Conservation (phyloP, 2,113 vertebrate genomes). For the Cepphus grylle region DNA sequence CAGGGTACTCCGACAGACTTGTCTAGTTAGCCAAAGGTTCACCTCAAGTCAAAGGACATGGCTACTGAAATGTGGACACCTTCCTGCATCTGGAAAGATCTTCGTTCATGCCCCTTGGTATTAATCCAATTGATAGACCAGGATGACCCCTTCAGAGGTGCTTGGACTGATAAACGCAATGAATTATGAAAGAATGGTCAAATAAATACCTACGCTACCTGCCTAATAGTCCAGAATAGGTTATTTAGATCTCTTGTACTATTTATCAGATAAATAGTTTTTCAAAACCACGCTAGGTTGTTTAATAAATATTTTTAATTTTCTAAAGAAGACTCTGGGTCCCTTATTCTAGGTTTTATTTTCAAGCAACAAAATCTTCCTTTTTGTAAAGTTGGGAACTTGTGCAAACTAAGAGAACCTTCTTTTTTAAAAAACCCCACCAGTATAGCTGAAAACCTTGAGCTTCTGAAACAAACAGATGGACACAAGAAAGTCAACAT, state of each 20-base stretch:
- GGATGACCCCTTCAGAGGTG: not conserved
- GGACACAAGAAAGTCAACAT: not conserved
- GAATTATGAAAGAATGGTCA: not conserved
- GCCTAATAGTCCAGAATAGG: not conserved
- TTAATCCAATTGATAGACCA: not conserved
- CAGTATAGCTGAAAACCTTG: not conserved
- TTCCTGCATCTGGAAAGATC: not conserved
- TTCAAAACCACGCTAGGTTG: not conserved
- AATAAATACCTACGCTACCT: not conserved
- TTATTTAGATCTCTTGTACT: not conserved
- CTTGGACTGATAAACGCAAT: not conserved
- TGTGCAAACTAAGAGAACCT: not conserved
- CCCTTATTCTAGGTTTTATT: not conserved
- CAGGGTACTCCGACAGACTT: not conserved
- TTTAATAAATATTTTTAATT: not conserved
- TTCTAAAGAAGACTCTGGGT: not conserved
- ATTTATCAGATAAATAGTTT: not conserved
- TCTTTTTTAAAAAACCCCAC: not conserved
- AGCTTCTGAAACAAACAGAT: not conserved
- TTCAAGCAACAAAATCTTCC: not conserved
- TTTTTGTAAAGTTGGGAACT: not conserved
- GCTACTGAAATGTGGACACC: not conserved
- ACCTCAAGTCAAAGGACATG: not conserved
- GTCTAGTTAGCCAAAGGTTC: not conserved
- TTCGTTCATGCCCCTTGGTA: not conserved